phyloP scores from a whole-genome alignment of 2,888 invertebrate species.

The Napeogenes inachia region DNA sequence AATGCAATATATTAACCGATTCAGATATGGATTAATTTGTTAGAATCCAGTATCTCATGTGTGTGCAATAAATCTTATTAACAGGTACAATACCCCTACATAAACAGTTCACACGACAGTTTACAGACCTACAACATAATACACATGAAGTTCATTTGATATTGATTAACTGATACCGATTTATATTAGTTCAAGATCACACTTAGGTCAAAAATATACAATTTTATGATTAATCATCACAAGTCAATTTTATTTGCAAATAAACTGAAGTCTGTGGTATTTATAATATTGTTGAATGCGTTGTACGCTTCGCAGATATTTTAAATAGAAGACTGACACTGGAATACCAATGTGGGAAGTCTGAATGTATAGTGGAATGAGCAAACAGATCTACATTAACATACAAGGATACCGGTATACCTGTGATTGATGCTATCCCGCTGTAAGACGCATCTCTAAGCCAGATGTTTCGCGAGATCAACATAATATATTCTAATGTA shows the following conservation, averaged over 20 bases:
- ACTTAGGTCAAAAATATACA: too few relatives aligned
- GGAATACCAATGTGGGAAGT: constrained; percentile 28
- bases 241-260: too few relatives aligned
- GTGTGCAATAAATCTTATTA: constrained; percentile 6
- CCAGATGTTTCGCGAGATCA: constrained; percentile 50
- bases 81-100: background rate
- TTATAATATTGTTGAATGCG: background rate
- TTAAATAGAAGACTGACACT: constrained; percentile 19
- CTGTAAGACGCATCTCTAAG: constrained; percentile 27
- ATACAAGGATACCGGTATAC: constrained; percentile 27
- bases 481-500: constrained; percentile 50
- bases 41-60: background rate
- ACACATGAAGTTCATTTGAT: background rate
- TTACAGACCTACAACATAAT: background rate
- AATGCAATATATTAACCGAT: background rate
- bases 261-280: too few relatives aligned
- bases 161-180: background rate
- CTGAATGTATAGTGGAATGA: constrained; percentile 23
- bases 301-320: constrained; percentile 1
- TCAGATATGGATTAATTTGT: background rate
- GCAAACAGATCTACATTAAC: constrained; percentile 27
- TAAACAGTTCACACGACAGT: background rate
- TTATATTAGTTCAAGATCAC: background rate
- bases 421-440: constrained; percentile 28
- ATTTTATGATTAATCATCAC: too few relatives aligned